Conservation (phyloP, 1,140 invertebrate species). For the Euborellia annulipes region DNA sequence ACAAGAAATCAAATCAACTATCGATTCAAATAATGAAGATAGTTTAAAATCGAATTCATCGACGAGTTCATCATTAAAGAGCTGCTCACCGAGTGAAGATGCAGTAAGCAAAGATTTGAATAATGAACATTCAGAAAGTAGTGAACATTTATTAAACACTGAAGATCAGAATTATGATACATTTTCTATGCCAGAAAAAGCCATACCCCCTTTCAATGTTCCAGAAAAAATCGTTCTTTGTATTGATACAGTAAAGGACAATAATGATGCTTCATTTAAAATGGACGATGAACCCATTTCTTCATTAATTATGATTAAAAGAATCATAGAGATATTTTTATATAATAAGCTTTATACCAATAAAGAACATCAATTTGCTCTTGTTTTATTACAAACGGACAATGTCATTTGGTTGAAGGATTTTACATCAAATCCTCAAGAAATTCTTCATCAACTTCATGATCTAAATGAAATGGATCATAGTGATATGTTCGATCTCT, state of each 20-base stretch:
- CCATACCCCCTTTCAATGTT: constrained; percentile 38
- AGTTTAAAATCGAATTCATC: no score
- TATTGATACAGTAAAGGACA: constrained; percentile 45
- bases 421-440: constrained; percentile 44
- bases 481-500: constrained; percentile 38
- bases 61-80: no score
- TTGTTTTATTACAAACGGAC: constrained; percentile 40
- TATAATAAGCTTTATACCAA: constrained; percentile 45
- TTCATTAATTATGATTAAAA: constrained; percentile 43
- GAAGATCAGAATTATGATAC: no score
- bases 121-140: no score
- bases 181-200: no score
- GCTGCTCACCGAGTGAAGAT: no score
- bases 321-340: constrained; percentile 45
- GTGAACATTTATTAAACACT: no score
- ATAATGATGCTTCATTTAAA: constrained; percentile 37
- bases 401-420: constrained; percentile 37
- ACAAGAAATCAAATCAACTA: no score
- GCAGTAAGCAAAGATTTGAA: no score
- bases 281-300: constrained; percentile 37
- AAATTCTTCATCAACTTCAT: constrained; percentile 37
- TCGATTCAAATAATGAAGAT: no score
- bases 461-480: constrained; percentile 33
- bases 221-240: constrained; percentile 46
- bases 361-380: constrained; percentile 44